These are phyloP conservation scores for Pangasianodon hypophthalmus DNA, from an alignment of 2,113 vertebrate genomes.

Conservation along the genomic window DNA sequence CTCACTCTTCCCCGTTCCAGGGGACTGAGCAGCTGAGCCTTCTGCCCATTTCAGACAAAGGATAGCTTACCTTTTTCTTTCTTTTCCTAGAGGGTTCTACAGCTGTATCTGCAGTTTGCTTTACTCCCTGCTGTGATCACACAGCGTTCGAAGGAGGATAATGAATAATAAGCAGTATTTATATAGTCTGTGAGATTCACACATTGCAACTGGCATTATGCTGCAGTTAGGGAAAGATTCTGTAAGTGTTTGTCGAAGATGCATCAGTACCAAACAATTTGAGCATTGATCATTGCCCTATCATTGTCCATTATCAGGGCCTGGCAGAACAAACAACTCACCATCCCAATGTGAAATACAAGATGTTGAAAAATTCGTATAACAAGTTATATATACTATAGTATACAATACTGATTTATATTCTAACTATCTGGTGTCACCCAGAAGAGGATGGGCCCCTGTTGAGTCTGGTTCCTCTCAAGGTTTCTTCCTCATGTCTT, in stretches of 20 bases:
- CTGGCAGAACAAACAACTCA: background rate
- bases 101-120: background rate
- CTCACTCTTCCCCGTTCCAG: background rate
- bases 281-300: background rate
- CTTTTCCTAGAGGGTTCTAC: background rate
- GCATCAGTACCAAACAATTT: background rate
- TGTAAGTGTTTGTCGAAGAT: background rate
- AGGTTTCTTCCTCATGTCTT: background rate
- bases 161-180: slow-evolving; percentile 2
- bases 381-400: background rate
- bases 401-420: background rate
- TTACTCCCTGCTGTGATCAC: background rate
- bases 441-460: background rate
- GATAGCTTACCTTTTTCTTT: background rate
- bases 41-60: background rate
- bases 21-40: background rate
- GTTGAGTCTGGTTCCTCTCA: background rate
- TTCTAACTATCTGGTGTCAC: background rate
- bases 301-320: background rate
- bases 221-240: background rate
- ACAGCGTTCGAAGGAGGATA: background rate
- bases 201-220: background rate
- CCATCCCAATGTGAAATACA: background rate
- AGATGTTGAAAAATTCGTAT: background rate
- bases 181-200: background rate